A percentile compares a stretch with the other conserved stretches of the same genome.
Conservation (phyloP, 2,888 invertebrate genomes). For the Aphodius sticticus region DNA sequence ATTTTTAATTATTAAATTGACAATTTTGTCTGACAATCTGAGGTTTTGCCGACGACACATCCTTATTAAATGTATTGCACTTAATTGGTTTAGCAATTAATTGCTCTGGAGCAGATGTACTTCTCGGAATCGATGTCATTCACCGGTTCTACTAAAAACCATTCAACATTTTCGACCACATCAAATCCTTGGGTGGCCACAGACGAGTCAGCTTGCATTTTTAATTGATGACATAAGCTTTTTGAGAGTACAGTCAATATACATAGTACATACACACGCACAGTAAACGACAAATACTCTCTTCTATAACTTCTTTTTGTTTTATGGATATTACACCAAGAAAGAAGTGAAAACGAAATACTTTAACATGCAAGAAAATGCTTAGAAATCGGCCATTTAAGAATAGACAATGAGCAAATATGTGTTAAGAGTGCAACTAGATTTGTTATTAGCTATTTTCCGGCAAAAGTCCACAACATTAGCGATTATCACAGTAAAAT, state of each 20-base stretch:
- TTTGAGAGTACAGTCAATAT: not conserved
- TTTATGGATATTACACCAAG: no score
- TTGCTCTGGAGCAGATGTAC: not conserved
- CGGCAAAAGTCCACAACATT: no score
- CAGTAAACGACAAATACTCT: not conserved
- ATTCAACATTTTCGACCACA: not conserved
- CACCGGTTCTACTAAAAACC: not conserved
- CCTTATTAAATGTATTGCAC: not conserved
- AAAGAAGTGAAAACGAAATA: no score
- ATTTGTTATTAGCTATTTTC: no score
- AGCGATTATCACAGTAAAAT: no score
- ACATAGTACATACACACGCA: not conserved
- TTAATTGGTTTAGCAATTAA: slow-evolving; percentile 4
- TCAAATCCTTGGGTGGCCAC: not conserved
- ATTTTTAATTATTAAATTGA: not conserved
- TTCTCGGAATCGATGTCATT: not conserved
- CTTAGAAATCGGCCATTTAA: no score
- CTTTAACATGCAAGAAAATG: no score
- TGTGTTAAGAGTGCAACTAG: no score
- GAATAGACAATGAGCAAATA: no score
- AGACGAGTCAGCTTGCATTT: not conserved
- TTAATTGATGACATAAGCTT: not conserved
- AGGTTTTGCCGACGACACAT: not conserved
- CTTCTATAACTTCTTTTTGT: not conserved
- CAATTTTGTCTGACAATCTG: not conserved